Evolutionary conservation across 1,140 invertebrate species (phyloP).

Genomic region (Mya arenaria): DNA sequence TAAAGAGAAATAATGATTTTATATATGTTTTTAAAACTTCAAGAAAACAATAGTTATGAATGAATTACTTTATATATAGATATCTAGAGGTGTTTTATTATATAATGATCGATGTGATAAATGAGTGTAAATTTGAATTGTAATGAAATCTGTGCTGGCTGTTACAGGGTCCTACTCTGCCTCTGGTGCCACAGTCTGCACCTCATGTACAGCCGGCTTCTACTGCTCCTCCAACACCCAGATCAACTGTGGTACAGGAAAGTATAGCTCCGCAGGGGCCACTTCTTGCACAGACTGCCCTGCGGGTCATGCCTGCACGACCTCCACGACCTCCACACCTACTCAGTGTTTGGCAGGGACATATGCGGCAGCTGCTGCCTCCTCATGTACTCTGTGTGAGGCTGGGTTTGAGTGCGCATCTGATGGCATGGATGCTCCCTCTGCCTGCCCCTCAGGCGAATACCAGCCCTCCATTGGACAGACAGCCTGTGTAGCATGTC

Average conservation of each 20-base stretch:
- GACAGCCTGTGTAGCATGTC: slow-evolving; percentile 66
- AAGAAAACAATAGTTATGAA: too few relatives aligned
- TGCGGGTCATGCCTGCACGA: slow-evolving; percentile 67
- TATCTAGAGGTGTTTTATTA: too few relatives aligned
- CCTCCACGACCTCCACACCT: slow-evolving; percentile 55
- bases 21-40: too few relatives aligned
- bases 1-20: too few relatives aligned
- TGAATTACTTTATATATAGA: too few relatives aligned
- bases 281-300: slow-evolving; percentile 70
- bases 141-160: too few relatives aligned
- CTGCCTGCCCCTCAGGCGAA: slow-evolving; percentile 67
- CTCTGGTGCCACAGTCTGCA: slow-evolving; percentile 61
- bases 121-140: too few relatives aligned
- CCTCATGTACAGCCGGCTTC: slow-evolving; percentile 69
- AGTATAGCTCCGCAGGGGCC: slow-evolving; percentile 66
- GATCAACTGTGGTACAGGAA: slow-evolving; percentile 64
- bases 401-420: slow-evolving; percentile 67
- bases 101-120: too few relatives aligned
- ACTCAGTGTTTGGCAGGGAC: slow-evolving; percentile 67
- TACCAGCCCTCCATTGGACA: slow-evolving; percentile 71
- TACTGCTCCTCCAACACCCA: slow-evolving; percentile 69
- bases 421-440: slow-evolving; percentile 62
- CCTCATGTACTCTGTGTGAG: slow-evolving; percentile 65
- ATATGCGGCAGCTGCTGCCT: slow-evolving; percentile 65
- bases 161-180: slow-evolving; percentile 62